Evolutionary conservation across 1,140 invertebrate genomes (phyloP).

Genomic region (Cyclargus thomasi): DNA sequence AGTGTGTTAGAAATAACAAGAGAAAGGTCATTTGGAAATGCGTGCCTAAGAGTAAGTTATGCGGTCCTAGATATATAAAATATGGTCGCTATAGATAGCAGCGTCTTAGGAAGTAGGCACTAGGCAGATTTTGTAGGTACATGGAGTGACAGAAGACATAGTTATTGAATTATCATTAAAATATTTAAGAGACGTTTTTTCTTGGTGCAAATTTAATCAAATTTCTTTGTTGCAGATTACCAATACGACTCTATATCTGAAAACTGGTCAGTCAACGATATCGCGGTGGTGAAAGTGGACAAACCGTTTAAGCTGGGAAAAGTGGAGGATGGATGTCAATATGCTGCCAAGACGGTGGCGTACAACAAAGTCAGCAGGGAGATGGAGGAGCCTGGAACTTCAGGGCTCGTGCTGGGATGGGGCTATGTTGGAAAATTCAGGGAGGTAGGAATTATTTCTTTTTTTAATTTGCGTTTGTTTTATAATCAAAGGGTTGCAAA

Average conservation of each 20-base stretch:
- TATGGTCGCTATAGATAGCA: too few relatives aligned
- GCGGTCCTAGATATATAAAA: too few relatives aligned
- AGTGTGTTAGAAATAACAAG: slow-evolving; percentile 60
- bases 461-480: not conserved
- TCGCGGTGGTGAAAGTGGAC: slow-evolving; percentile 63
- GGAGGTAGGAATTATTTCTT: slow-evolving; percentile 40
- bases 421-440: slow-evolving; percentile 59
- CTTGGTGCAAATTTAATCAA: too few relatives aligned
- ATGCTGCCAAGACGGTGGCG: slow-evolving; percentile 43
- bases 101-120: too few relatives aligned
- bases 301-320: slow-evolving; percentile 58
- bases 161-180: not conserved
- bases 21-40: slow-evolving; percentile 65
- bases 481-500: too few relatives aligned
- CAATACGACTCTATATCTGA: slow-evolving; percentile 69
- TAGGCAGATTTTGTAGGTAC: too few relatives aligned
- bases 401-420: slow-evolving; percentile 61
- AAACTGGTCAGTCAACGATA: slow-evolving; percentile 67
- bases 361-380: slow-evolving; percentile 62
- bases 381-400: slow-evolving; percentile 58
- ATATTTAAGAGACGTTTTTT: not conserved
- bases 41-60: slow-evolving; percentile 63
- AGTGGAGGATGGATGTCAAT: slow-evolving; percentile 52
- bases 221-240: slow-evolving; percentile 44
- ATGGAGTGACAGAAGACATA: too few relatives aligned